Percentiles rank a stretch among this genome's conserved stretches.
phyloP scores from a whole-genome alignment of 1,140 invertebrate genomes.

The Drosophila tristis region DNA sequence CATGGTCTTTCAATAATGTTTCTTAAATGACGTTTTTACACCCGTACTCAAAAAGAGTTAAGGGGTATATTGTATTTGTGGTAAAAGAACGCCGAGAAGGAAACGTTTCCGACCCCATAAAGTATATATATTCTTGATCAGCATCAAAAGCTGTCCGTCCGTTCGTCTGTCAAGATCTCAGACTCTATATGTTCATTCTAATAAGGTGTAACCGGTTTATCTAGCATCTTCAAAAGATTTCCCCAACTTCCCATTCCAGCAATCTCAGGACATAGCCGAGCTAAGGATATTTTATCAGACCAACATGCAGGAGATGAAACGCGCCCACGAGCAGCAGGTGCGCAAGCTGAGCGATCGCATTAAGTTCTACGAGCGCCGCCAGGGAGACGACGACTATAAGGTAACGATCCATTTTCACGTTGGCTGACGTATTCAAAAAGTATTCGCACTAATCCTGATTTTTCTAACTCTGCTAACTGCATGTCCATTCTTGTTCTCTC shows the following conservation, averaged over 20 bases:
- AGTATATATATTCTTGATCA: no score
- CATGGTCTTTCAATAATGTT: no score
- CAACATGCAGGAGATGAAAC: constrained; percentile 72
- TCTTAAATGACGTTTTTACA: no score
- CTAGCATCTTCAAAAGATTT: background rate
- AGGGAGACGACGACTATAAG: constrained; percentile 80
- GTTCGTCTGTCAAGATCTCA: no score
- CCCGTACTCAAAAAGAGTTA: no score
- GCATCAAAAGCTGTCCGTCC: no score
- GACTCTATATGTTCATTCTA: no score
- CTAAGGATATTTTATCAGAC: constrained; percentile 74
- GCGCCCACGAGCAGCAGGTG: constrained; percentile 62
- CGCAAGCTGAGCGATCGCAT: constrained; percentile 66
- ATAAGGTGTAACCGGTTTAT: no score
- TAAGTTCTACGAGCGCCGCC: constrained; percentile 67
- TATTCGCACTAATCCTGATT: constrained; percentile 9
- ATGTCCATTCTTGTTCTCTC: constrained; percentile 68
- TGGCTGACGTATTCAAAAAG: background rate
- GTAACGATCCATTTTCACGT: constrained; percentile 31
- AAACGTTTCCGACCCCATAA: no score
- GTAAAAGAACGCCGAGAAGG: no score
- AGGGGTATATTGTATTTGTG: no score
- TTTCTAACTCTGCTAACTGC: constrained; percentile 57
- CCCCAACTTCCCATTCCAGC: constrained; percentile 13
- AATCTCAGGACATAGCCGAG: constrained; percentile 59